Conservation (phyloP, 2,888 invertebrate species). For the Rhagonycha fulva region DNA sequence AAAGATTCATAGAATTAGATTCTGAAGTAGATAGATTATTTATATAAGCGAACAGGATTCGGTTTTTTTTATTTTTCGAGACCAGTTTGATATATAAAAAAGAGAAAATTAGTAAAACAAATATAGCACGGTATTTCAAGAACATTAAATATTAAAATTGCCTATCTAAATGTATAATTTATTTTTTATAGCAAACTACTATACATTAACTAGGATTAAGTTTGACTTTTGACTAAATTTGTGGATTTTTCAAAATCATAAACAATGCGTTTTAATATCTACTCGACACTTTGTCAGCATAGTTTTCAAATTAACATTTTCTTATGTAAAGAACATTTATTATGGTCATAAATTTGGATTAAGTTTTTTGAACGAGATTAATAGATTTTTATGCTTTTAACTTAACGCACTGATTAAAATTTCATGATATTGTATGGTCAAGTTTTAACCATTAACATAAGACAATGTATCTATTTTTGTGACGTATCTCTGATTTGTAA, state of each 20-base stretch:
- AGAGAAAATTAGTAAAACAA: conserved; percentile 39
- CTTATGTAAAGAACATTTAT: background rate
- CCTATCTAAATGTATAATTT: conserved; percentile 12
- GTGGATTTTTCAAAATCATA: conserved; percentile 23
- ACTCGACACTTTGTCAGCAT: conserved; percentile 14
- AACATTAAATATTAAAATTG: conserved; percentile 26
- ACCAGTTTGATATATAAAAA: background rate
- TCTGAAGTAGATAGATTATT: background rate
- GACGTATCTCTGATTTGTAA: too few relatives aligned
- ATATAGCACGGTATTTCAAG: conserved; percentile 38
- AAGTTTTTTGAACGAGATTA: background rate
- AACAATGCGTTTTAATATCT: conserved; percentile 16
- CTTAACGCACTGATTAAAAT: background rate
- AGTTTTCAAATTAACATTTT: conserved; percentile 9
- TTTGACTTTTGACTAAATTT: conserved; percentile 6
- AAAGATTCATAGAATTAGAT: background rate
- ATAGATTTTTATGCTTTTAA: background rate
- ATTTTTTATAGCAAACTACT: conserved; percentile 4
- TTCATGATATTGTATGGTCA: background rate
- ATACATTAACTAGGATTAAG: conserved; percentile 20
- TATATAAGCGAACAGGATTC: background rate
- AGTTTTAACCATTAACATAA: background rate
- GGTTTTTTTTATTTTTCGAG: background rate
- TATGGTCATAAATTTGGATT: conserved; percentile 7
- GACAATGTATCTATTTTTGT: too few relatives aligned